Evolutionary conservation across 2,797 vertebrate genomes (phyloP).

Genomic region (Micropoecilia bifurca): DNA sequence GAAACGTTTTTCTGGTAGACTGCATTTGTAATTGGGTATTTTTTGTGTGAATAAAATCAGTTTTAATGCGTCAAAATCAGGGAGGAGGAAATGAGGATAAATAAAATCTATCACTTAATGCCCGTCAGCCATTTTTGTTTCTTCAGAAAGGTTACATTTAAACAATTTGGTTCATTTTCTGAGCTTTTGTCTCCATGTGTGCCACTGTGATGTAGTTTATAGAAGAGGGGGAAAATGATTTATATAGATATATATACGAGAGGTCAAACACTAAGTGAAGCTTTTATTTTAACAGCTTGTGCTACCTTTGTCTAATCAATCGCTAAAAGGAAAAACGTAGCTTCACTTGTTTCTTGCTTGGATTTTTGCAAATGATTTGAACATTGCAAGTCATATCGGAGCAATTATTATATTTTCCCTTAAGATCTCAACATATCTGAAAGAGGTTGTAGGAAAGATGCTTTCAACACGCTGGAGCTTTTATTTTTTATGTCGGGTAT

Average conservation of each 20-base stretch:
- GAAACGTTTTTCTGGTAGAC: background rate
- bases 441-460: background rate
- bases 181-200: background rate
- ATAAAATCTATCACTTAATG: background rate
- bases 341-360: background rate
- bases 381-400: background rate
- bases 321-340: background rate
- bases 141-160: background rate
- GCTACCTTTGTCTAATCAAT: background rate
- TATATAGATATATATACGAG: background rate
- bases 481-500: background rate
- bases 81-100: background rate
- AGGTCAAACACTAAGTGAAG: background rate
- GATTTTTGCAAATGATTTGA: background rate
- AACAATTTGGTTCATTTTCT: background rate
- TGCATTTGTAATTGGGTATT: background rate
- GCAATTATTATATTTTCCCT: background rate
- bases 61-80: background rate
- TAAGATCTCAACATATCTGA: background rate
- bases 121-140: background rate
- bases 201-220: constrained; percentile 6
- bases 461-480: background rate
- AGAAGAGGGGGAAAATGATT: background rate
- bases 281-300: background rate
- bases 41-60: background rate